Base-by-base conservation (phyloP, 2,113 vertebrate species). In the Gavia stellata region DNA sequence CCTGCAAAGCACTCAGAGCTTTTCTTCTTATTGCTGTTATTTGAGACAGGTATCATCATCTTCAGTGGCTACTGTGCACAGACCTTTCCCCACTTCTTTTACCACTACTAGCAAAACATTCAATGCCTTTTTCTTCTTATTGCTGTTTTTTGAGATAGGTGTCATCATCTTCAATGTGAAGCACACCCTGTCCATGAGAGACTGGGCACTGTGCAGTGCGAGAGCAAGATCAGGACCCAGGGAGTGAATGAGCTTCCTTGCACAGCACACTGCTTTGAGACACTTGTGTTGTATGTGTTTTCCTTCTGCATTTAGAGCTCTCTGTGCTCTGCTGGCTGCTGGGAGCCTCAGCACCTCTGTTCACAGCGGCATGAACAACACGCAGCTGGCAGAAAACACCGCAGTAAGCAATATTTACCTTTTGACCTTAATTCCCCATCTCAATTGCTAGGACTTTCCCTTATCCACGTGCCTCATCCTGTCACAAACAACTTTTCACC, bases 121-220 rank as follows among this genome's bases (percentile, higher is more conserved):
- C 17, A 25, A 74, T 59, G 26, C 8, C 8, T 91, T 59, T 92
- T 36, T 65, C 17, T 88, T 79, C 38, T 81, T 80, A 42, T 17
- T 68, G 18, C 4, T 65, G 2, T 4, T 68, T 86, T 68, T 82
- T 21, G 17, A 68, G 44, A 12, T 2, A 19, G 15, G 1, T 44
- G 2, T 40, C 21, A 47, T 26, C 20, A 61, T 31, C 29, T 88
- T 53, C 58, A 28, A 2, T 12, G 45, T 0, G 0, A 77, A 25
- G 17, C 31, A 50, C 13, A 56, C 10, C 14, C 23, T 53, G 12
- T 33, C 49, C 7, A 7, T 25, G 33, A 38, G 28, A 78, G 28
- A 8, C n/a, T 45, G 26, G 33, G 47, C 50, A 70, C 21, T 34
- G 6, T 28, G 19, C 17, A 34, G 21, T 45, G 40, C n/a, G 6